Base-by-base conservation (phyloP, 2,888 invertebrate species). In the Megastigmus dorsalis region DNA sequence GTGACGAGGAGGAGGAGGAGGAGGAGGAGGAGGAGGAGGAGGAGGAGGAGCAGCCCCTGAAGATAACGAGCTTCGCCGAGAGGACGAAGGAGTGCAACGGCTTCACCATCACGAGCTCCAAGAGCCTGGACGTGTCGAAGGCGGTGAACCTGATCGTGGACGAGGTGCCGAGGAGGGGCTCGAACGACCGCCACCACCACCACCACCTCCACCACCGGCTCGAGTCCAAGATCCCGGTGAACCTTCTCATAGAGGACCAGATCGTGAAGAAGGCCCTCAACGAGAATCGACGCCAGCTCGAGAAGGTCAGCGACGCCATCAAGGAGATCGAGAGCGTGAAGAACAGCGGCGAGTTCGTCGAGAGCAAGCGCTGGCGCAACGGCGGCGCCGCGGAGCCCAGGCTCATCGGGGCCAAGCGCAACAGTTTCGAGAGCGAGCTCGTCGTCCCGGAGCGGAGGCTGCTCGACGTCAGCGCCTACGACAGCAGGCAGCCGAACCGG, bases 241-340 rank as follows among this genome's bases (percentile, higher is more conserved):
- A 86, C 33, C 69, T 87, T 10, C 73, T 86, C 60, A 86, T 88
- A 75, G 87, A 88, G 75, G 88, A 87, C 78, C 86, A 88, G 63
- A 88, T 86, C 43, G 88, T 87, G 36, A 88, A 86, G 63, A 88
- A 88, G 67, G 88, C 87, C 0, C 75, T 87, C 2, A 88, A 86
- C 74, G 87, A 88, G 70, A 88, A 87, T 65, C 83, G 86, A 1
- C 78, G 87, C 10, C 87, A 87, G 38, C 69, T 87, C 74, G 88
- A 88, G 65, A 84, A 84, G 63, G 86, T 87, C 5, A 88, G 85
- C 77, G 87, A 87, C 36, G 87, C 86, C 28, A 86, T 88, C 43
- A 87, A 87, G 67, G 87, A 87, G 72, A 85, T 87, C 63, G 88
- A 88, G 71, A 86, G 79, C 76, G 86, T 85, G 23, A 86, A 82